These are phyloP conservation scores for Heterodera schachtii DNA, from an alignment of 1,140 invertebrate species.

Conservation along the genomic window DNA sequence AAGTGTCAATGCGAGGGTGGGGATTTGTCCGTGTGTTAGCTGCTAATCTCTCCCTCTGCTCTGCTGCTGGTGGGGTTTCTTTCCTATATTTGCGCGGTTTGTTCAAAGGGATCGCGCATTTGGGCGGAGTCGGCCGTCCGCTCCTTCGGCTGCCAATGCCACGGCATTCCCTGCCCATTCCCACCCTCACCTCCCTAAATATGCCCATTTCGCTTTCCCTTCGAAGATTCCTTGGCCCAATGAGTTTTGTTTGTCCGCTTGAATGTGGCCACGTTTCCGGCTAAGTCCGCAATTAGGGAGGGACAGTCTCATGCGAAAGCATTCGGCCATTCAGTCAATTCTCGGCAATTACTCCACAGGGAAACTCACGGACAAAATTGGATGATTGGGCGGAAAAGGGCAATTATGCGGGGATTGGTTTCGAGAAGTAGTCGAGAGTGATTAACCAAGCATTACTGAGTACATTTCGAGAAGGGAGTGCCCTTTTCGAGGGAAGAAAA, in stretches of 20 bases:
- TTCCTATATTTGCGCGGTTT: background rate
- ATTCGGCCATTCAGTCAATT: background rate
- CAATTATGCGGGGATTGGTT: slow-evolving; percentile 10
- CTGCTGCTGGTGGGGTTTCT: background rate
- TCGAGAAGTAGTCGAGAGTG: background rate
- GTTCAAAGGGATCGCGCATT: background rate
- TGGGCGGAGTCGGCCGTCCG: background rate
- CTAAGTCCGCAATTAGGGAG: slow-evolving; percentile 11
- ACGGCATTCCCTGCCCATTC: background rate
- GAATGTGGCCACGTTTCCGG: background rate
- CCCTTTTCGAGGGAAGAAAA: too few species aligned
- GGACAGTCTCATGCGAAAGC: background rate
- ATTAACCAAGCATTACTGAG: background rate
- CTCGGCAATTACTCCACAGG: slow-evolving; percentile 6
- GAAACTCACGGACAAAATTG: background rate
- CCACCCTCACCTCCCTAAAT: background rate
- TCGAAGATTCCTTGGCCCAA: background rate
- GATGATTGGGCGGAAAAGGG: background rate
- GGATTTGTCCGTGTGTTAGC: slow-evolving; percentile 3
- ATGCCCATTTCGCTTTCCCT: background rate
- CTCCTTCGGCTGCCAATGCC: background rate
- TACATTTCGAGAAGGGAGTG: too few species aligned
- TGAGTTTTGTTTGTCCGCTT: background rate
- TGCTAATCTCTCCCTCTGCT: background rate
- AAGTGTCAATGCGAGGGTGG: slow-evolving; percentile 7